Evolutionary conservation across 2,888 invertebrate species (phyloP).

Genomic region (Sinopyrophorus schimmeli): DNA sequence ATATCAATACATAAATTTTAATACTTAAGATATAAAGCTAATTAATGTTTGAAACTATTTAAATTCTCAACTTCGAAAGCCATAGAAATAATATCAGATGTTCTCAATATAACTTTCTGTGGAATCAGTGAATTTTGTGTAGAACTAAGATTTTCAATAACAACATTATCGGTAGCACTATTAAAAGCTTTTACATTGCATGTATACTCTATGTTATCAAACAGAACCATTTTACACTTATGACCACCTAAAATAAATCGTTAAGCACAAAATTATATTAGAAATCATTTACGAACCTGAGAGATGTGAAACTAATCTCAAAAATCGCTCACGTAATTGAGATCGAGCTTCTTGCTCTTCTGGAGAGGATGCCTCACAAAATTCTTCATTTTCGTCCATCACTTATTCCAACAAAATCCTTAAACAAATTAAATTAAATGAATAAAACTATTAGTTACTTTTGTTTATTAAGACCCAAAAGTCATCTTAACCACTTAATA

Average conservation of each 20-base stretch:
- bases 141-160: slow-evolving; percentile 48
- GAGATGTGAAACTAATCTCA: slow-evolving; percentile 45
- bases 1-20: no score
- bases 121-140: slow-evolving; percentile 42
- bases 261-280: slow-evolving; percentile 2
- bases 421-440: no score
- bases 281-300: slow-evolving; percentile 43
- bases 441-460: no score
- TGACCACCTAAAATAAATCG: slow-evolving; percentile 32
- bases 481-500: no score
- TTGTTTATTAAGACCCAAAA: no score
- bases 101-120: slow-evolving; percentile 44
- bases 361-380: background rate
- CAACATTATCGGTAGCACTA: slow-evolving; percentile 45
- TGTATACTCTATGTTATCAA: slow-evolving; percentile 45
- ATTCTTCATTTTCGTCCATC: no score
- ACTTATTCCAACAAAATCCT: no score
- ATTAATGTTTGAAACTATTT: background rate
- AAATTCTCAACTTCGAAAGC: slow-evolving; percentile 31
- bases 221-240: slow-evolving; percentile 44
- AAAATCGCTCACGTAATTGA: slow-evolving; percentile 47
- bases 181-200: slow-evolving; percentile 47
- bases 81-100: slow-evolving; percentile 46
- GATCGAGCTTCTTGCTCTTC: slow-evolving; percentile 41
- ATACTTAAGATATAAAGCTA: no score